Percentiles rank a stretch among this genome's conserved stretches.
phyloP scores from a whole-genome alignment of 2,888 invertebrate species.

The Strigamia transsilvanica region DNA sequence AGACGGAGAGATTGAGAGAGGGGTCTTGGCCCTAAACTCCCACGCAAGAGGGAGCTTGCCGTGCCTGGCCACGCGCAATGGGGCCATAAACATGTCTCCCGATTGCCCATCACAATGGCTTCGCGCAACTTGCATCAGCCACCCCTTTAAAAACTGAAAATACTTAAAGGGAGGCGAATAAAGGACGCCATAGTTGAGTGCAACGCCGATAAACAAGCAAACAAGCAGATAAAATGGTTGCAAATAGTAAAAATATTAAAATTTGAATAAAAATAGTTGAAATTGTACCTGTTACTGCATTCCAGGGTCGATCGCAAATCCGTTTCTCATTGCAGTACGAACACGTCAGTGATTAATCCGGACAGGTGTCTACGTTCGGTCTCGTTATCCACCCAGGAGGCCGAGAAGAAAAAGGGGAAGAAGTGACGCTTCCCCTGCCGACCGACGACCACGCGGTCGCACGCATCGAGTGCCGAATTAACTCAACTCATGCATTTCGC shows the following conservation, averaged over 20 bases:
- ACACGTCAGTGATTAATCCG: slow-evolving; percentile 38
- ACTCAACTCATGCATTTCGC: background rate
- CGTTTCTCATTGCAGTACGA: slow-evolving; percentile 17
- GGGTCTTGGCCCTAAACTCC: slow-evolving; percentile 34
- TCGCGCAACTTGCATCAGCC: slow-evolving; percentile 37
- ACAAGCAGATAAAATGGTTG: background rate
- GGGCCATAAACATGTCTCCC: slow-evolving; percentile 41
- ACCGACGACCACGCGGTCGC: slow-evolving; percentile 3
- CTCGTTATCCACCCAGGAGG: slow-evolving; percentile 30
- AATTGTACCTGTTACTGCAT: slow-evolving; percentile 9
- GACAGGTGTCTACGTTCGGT: slow-evolving; percentile 29
- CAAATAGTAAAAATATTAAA: background rate
- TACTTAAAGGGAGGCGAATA: slow-evolving; percentile 22
- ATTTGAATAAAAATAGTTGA: background rate
- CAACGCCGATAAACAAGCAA: background rate
- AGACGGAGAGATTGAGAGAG: slow-evolving; percentile 21
- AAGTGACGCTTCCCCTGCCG: background rate
- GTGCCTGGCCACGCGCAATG: slow-evolving; percentile 40
- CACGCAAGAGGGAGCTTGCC: slow-evolving; percentile 24
- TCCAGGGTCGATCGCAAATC: background rate
- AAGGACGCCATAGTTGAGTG: background rate
- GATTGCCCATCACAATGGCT: slow-evolving; percentile 41
- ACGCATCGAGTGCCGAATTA: slow-evolving; percentile 9
- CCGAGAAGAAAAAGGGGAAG: background rate
- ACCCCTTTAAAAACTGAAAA: slow-evolving; percentile 41